Evolutionary conservation across 2,888 invertebrate genomes (phyloP), one percentile per base, ranked within the genome.

Genomic region (Abrostola triplasia): DNA sequence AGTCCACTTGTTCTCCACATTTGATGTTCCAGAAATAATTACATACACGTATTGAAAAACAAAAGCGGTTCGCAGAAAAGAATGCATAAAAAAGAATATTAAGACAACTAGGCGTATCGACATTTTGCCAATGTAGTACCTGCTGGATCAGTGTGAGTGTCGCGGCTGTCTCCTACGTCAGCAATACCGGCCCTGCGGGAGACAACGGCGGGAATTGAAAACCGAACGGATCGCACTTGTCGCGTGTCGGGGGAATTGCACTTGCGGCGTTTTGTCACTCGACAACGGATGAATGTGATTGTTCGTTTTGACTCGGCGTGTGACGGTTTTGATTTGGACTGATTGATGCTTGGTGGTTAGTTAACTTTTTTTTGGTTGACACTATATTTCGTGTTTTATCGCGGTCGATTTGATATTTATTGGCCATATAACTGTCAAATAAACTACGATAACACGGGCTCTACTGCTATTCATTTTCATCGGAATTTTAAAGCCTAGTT

Each of bases 201-300:
- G 80, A 80, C 82, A 81, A 77, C 70, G 76, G 74, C 69, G 79
- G 77, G 80, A 85, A 86, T 86, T 86, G 86, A 86, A 86, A 86
- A 84, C 81, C 79, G 83, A 84, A 86, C 83, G 81, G 82, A 80
- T 79, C 59, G 65, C 60, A 56, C 73, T 73, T 73, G 73, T 71
- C 72, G 49, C 47, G 12, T 67, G 67, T 49, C 58, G 54, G 38
- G 73, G 41, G 69, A 69, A 72, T 72, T 73, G 73, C 73, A 73
- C 65, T 60, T 65, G 69, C 55, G 64, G 44, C 73, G 51, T 69
- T 73, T 50, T 35, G 54, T 51, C 35, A 53, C 47, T 54, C 59
- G 56, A 8, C 37, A 10, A 36, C 50, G n/a, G n/a, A 35, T 62
- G 58, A 42, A 59, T 62, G 67, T 40, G 47, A 36, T 36, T 47